A percentile compares a stretch with the other conserved stretches of the same genome.
These are phyloP conservation scores for Eristalinus aeneus DNA, from an alignment of 2,888 invertebrate genomes.

Conservation along the genomic window DNA sequence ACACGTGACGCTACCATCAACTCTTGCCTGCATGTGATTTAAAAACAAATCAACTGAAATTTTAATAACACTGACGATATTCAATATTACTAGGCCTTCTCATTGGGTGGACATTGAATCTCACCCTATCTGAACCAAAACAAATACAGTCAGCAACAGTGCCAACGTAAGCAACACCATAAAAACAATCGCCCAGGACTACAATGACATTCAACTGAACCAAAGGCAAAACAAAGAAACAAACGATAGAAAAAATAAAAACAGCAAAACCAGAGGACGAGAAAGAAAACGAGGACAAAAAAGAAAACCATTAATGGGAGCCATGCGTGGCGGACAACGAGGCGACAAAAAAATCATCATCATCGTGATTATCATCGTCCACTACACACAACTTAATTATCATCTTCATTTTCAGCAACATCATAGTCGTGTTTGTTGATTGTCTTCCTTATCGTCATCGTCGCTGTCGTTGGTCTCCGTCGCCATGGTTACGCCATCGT, in stretches of 20 bases:
- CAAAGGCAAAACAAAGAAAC: conserved; percentile 2
- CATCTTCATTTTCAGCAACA: conserved; percentile 48
- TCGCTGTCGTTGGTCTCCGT: not conserved
- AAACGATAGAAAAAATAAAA: not conserved
- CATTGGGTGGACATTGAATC: not conserved
- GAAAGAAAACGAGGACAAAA: conserved; percentile 20
- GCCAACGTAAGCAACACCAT: conserved; percentile 6
- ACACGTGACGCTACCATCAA: not conserved
- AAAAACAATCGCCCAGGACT: conserved; percentile 36
- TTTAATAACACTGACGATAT: not conserved
- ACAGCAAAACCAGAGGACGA: not conserved
- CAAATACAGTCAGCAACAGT: conserved; percentile 36
- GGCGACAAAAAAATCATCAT: conserved; percentile 67
- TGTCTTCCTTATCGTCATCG: conserved; percentile 27
- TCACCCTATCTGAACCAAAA: conserved; percentile 5
- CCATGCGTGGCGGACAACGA: conserved; percentile 69
- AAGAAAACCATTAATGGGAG: conserved; percentile 62
- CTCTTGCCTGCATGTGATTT: not conserved
- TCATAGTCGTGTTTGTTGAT: conserved; percentile 8
- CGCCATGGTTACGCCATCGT: conserved; percentile 10
- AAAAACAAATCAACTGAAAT: conserved; percentile 1
- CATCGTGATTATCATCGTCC: conserved; percentile 8
- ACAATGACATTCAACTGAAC: conserved; percentile 43
- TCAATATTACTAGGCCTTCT: not conserved
- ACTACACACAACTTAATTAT: conserved; percentile 40